These are phyloP conservation scores for Burhinus oedicnemus DNA, from an alignment of 2,113 vertebrate genomes.

Conservation along the genomic window DNA sequence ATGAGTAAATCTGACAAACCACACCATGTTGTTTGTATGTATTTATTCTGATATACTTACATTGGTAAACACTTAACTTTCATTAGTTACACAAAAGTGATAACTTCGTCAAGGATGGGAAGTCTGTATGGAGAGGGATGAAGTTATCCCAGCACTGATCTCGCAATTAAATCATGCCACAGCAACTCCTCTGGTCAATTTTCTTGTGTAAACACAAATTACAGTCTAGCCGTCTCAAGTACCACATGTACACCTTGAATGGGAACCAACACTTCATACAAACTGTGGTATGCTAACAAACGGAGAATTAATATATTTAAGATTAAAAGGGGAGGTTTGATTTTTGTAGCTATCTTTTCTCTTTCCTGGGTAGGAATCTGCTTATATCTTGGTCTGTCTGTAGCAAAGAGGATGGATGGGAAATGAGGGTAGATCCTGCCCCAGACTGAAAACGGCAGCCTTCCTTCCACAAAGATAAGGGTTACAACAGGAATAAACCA, in stretches of 20 bases:
- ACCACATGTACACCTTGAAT: not conserved
- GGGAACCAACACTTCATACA: fast-evolving
- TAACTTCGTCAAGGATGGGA: not conserved
- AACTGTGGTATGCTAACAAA: not conserved
- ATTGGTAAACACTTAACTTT: not conserved
- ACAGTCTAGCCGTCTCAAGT: no score
- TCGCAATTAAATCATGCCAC: not conserved
- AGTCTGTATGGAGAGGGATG: no score
- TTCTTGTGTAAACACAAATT: not conserved
- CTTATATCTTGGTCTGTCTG: not conserved
- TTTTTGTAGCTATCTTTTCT: not conserved
- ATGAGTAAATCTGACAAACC: not conserved
- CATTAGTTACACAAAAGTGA: not conserved
- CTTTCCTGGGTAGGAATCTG: not conserved
- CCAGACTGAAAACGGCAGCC: not conserved
- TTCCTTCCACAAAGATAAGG: not conserved
- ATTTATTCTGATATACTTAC: not conserved
- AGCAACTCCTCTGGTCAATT: not conserved
- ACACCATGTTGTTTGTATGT: fast-evolving
- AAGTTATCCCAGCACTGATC: fast-evolving
- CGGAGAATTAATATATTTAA: no score
- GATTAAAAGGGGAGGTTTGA: not conserved
- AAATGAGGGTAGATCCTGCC: not conserved
- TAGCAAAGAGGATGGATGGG: not conserved
- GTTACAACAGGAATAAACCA: not conserved